Base-by-base conservation (phyloP, 2,113 vertebrate genomes). In the Ptilonorhynchus violaceus region DNA sequence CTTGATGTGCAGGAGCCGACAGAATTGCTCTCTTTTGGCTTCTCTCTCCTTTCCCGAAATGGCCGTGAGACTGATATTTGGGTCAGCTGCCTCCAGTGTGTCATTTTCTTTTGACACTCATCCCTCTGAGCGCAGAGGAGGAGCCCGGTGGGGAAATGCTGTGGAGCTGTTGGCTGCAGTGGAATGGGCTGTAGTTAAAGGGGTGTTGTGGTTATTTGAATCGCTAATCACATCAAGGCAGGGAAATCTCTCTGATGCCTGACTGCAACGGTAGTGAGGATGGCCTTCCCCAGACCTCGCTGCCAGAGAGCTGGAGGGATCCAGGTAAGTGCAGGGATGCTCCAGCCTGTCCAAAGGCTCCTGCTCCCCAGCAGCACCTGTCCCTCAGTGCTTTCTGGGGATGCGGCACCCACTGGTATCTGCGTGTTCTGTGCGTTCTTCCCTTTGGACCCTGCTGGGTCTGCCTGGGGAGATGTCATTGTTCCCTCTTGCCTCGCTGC, bases 61-160 rank as follows among this genome's bases (percentile, higher is more conserved):
- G 93, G 89, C 85, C 5, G 8, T 72, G 95, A 82, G 94, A 85
- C 24, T 80, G 96, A 96, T 88, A 96, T 93, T 92, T 90, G 96
- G 96, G 94, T 95, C 96, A 97, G 85, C 90, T 91, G 94, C 96
- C 88, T 96, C 41, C 4, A 50, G 92, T 59, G 84, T 77, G 89
- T 88, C 69, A 44, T 47, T 89, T 88, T 41, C 92, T 82, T 87
- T 37, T 94, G 89, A 91, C 95, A 89, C 89, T 94, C 87, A 31
- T 91, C 74, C 87, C 92, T 91, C 67, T 70, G 95, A 87, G 93
- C 80, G 0, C 6, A 42, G 12, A 63, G 92, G 91, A 96, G 95
- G 91, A 92, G 94, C 92, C 58, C 64, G 1, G 1, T 50, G 89
- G 94, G 94, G 80, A 84, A 62, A 58, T 0, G 63, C 92, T 33